Base-by-base conservation (phyloP, 2,888 invertebrate species). In the Chirona hameri region DNA sequence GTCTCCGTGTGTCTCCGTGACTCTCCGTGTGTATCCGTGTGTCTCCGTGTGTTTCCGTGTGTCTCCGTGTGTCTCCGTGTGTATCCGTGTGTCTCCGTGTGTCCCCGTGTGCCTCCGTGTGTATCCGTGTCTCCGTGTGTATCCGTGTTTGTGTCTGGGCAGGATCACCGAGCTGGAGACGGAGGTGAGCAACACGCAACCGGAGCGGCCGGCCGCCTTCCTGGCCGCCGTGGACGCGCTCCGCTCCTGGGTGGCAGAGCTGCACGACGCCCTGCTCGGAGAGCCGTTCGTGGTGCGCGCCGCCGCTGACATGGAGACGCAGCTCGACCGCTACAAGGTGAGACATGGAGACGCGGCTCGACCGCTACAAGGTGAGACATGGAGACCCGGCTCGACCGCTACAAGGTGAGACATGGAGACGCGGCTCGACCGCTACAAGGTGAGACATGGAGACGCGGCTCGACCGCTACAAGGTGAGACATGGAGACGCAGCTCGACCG, bases 231-330 rank as follows among this genome's bases (percentile, higher is more conserved):
- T 76, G 18, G 76, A 39, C 21, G 76, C 76, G 46, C 76, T 76
- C 24, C 46, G 46, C 76, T 24, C 46, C 24, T 76, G 76, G 76
- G 76, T 46, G 76, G 76, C 76, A 21, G 76, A 76, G 46, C 76
- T 76, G 46, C 76, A 76, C 46, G 76, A 46, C 18, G 46, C 76
- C 10, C 39, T 76, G 76, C 76, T 76, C 24, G 76, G 76, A 39
- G 76, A 76, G 76, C 46, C 76, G 76, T 76, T 76, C 46, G 39
- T 76, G 39, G 76, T 76, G 76, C 76, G 76, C 27, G 10, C 76
- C 1, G 39, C 76, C 0, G 76, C 46, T 9, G 76, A 76, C 9
- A 76, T 76, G 76, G 76, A 76, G 46, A 21, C 76, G 7, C 76
- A 76, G 76, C 76, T 76, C 27, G 76, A 76, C 39, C 39, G 39